phyloP scores from a whole-genome alignment of 2,113 vertebrate species.

The Hemicordylus capensis region DNA sequence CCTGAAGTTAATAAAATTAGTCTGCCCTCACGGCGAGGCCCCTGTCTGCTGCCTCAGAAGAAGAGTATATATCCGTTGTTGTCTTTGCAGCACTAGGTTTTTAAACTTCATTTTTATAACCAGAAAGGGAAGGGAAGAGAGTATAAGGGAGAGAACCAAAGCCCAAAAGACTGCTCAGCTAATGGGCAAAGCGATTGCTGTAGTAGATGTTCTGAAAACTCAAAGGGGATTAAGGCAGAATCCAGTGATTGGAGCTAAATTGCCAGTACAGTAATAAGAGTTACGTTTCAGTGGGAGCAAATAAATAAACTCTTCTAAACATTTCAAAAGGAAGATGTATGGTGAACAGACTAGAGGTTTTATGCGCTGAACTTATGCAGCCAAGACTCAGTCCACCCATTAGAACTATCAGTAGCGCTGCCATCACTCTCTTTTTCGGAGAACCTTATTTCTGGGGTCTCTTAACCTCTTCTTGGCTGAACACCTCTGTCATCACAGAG shows the following conservation, averaged over 20 bases:
- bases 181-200: conserved; percentile 50
- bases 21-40: conserved; percentile 70
- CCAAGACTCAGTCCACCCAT: too few relatives aligned
- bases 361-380: too few relatives aligned
- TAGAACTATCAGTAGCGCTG: too few relatives aligned
- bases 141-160: conserved; percentile 49
- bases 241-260: conserved; percentile 43
- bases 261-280: conserved; percentile 54
- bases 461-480: too few relatives aligned
- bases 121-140: conserved; percentile 23
- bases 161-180: conserved; percentile 54
- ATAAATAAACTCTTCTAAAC: conserved; percentile 28
- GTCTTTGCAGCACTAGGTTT: conserved; percentile 59
- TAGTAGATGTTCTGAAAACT: conserved; percentile 55
- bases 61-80: conserved; percentile 52
- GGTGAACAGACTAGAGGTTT: too few relatives aligned
- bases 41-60: conserved; percentile 67
- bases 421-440: too few relatives aligned
- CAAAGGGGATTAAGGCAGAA: conserved; percentile 55
- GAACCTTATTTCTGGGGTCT: too few relatives aligned
- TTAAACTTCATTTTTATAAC: conserved; percentile 70
- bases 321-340: conserved; percentile 25
- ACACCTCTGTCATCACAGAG: too few relatives aligned
- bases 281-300: conserved; percentile 48
- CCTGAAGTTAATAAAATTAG: conserved; percentile 81